phyloP scores from a whole-genome alignment of 2,888 invertebrate species.

The Bruchidius siliquastri region DNA sequence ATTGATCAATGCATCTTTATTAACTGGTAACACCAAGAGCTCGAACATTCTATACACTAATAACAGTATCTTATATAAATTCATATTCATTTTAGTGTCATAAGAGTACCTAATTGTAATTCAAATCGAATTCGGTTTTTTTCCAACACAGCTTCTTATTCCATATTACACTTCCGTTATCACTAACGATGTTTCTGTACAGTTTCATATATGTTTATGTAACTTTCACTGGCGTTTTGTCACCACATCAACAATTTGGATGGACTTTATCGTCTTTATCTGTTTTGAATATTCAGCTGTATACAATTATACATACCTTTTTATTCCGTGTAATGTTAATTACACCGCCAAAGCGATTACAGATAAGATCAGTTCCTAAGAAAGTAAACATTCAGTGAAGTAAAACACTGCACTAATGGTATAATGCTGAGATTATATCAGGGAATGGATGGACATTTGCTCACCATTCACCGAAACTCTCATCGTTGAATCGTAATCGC shows the following conservation, averaged over 20 bases:
- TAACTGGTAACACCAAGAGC: too few relatives aligned
- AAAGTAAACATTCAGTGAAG: not conserved
- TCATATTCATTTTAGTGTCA: not conserved
- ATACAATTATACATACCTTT: not conserved
- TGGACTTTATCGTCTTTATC: conserved; percentile 10
- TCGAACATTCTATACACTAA: too few relatives aligned
- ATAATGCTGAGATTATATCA: too few relatives aligned
- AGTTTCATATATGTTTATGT: not conserved
- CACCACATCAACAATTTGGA: not conserved
- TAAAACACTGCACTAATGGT: not conserved
- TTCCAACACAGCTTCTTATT: not conserved
- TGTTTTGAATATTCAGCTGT: conserved; percentile 17
- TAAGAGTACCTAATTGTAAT: not conserved
- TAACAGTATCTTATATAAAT: not conserved
- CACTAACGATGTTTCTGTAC: not conserved
- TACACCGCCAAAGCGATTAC: not conserved
- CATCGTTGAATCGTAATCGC: too few relatives aligned
- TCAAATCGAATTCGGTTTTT: not conserved
- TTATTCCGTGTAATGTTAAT: not conserved
- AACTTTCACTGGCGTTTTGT: not conserved
- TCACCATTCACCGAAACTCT: too few relatives aligned
- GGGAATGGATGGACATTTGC: too few relatives aligned
- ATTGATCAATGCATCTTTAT: too few relatives aligned
- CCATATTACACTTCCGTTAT: not conserved
- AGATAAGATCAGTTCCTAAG: conserved; percentile 4